phyloP scores from a whole-genome alignment of 2,888 invertebrate species.

The Acanthosepion lycidas region DNA sequence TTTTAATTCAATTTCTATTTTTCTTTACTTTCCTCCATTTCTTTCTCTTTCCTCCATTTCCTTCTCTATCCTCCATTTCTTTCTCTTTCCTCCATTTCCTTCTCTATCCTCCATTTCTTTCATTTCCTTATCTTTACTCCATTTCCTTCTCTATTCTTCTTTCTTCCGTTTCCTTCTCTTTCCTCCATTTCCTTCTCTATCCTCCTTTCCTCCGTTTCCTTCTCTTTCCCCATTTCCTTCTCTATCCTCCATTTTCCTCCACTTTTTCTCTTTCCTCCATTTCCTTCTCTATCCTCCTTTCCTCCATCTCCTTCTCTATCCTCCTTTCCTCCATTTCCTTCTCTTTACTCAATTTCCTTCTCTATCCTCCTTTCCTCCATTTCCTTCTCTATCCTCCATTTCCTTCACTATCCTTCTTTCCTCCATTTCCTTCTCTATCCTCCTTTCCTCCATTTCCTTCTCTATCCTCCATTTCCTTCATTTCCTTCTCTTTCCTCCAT shows the following conservation, averaged over 20 bases:
- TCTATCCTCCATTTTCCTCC: not conserved
- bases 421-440: too few species aligned
- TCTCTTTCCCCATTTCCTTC: not conserved
- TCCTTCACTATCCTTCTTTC: not conserved
- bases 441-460: not conserved
- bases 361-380: not conserved
- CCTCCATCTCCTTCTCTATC: too few species aligned
- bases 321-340: too few species aligned
- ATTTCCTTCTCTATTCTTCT: not conserved
- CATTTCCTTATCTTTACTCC: too few species aligned
- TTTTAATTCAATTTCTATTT: too few species aligned
- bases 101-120: too few species aligned
- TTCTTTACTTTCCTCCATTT: not conserved
- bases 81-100: too few species aligned
- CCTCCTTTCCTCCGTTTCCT: not conserved
- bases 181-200: not conserved
- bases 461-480: not conserved
- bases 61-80: too few species aligned
- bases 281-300: not conserved
- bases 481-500: not conserved
- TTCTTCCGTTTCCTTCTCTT: not conserved
- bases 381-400: not conserved
- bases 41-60: not conserved
- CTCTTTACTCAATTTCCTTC: too few species aligned
- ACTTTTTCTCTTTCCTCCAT: rapidly evolving